Base-by-base conservation (phyloP, 2,797 vertebrate species). In the Hippoglossus hippoglossus region DNA sequence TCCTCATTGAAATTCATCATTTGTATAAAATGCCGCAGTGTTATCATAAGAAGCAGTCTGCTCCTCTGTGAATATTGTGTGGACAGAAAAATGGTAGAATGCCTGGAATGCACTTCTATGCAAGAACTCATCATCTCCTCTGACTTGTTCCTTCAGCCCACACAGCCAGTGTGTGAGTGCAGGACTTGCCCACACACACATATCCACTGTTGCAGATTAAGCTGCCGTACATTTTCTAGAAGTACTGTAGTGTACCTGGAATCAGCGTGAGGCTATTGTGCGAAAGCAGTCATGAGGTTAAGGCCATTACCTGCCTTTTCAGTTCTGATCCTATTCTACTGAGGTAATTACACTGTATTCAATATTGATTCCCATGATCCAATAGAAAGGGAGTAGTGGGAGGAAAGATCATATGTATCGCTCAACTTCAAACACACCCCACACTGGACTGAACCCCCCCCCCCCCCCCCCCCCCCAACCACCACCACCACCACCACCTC, bases 61-160 rank as follows among this genome's bases (percentile, higher is more conserved):
- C 21, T 34, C 22, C 12, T 39, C 22, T 2, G 19, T 51, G 34
- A 64, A 67, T 51, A 44, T 25, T 24, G 4, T 16, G 59, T 59
- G 6, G 36, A 75, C 56, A 61, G 52, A 57, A 41, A 58, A 41
- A 55, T 31, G 18, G 53, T 13, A 50, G 31, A 73, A 61, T 25
- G 21, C 49, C 54, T 63, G 25, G 18, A 73, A 75, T 66, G 28
- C 36, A 51, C 50, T 61, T 63, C 7, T 21, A 53, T 67, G 36
- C 39, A 63, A 47, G 47, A 60, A 68, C 66, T 67, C 54, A 3
- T 69, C 70, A 55, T 83, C 67, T 75, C 22, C 54, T 62, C 63
- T 75, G 66, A 66, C 68, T 66, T 67, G 63, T 71, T 77, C 18
- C 53, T 67, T 62, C 75, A 77, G 50, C 83, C 77, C 77, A 87